Evolutionary conservation across 2,113 vertebrate genomes (phyloP), one percentile per base, ranked within the genome.

Genomic region (Petrocephalus microphthalmus): DNA sequence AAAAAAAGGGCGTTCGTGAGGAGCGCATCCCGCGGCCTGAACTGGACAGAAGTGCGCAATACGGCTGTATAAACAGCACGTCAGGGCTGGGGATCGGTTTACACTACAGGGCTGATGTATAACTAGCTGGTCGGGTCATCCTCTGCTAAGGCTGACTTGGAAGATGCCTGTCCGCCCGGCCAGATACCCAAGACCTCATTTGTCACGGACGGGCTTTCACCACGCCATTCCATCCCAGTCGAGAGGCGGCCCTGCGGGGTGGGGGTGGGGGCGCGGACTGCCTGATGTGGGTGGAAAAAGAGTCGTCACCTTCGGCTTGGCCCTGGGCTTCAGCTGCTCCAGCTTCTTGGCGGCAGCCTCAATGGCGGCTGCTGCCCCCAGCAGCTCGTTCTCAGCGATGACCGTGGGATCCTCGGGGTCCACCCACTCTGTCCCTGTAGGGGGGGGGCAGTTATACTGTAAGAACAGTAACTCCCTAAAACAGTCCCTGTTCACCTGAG

Each of bases 291-390:
- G 67, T 45, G 89, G 88, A 90, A 92, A 93, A 91, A 89, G 83
- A 85, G 57, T 42, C 82, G 22, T 82, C 89, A 98, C 98, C 97
- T 98, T 99, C 91, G 98, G 98, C 88, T 99, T 99, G 93, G 98
- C 97, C 52, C 98, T 94, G 0, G 98, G 98, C 90, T 98, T 98
- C 92, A 99, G 96, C 94, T 99, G 98, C 94, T 99, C 98, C 92
- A 99, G 94, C 93, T 99, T 99, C 95, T 98, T 99, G 93, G 98
- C 98, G 49, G 97, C 98, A n/a, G 98, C 98, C 92, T 99, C 98
- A 82, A 99, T 99, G 20, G 98, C 98, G 0, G 98, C 98, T 0
- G 98, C 98, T 0, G 98, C 98, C 51, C 98, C 98, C 89, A 99
- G 90, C 54, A 99, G 95, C 92, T 99, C 98, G 0, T 99, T 99